A percentile compares a stretch with the other conserved stretches of the same genome.
Conservation (phyloP, 2,888 invertebrate species). For the Caenorhabditis sp. region DNA sequence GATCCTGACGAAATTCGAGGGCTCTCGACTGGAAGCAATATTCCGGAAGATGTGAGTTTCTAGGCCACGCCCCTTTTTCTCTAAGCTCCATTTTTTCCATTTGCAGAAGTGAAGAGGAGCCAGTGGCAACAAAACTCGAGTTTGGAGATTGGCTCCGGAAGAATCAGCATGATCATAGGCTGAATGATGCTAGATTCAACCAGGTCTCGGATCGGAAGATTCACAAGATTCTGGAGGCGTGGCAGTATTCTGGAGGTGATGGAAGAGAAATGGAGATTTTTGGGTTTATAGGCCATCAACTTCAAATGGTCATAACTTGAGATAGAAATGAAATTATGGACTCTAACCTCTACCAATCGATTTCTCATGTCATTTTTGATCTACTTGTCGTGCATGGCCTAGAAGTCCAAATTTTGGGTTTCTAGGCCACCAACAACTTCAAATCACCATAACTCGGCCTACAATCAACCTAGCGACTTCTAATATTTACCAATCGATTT, state of each 20-base stretch:
- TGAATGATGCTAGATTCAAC: conserved; percentile 91
- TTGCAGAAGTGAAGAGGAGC: conserved; percentile 57
- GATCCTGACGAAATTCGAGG: conserved; percentile 61
- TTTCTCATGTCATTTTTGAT: too few species aligned
- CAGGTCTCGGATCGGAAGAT: conserved; percentile 61
- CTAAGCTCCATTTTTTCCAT: too few species aligned
- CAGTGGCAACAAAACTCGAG: conserved; percentile 57
- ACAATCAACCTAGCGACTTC: too few species aligned
- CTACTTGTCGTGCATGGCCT: too few species aligned
- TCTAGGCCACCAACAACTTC: too few species aligned
- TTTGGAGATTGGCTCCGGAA: conserved; percentile 76
- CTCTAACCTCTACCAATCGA: too few species aligned
- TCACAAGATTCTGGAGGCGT: conserved; percentile 45
- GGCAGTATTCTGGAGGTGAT: conserved; percentile 55
- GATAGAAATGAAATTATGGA: too few species aligned
- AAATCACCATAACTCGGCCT: too few species aligned
- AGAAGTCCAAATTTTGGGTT: too few species aligned
- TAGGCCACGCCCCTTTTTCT: neutral
- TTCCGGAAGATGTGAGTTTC: conserved; percentile 57
- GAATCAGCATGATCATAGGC: conserved; percentile 93
- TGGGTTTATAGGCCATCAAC: neutral
- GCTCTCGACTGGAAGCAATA: conserved; percentile 44
- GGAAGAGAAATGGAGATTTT: neutral
- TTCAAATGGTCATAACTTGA: too few species aligned
- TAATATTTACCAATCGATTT: too few species aligned